Conservation (phyloP, 2,797 vertebrate genomes). For the Rhinoraja longicauda region DNA sequence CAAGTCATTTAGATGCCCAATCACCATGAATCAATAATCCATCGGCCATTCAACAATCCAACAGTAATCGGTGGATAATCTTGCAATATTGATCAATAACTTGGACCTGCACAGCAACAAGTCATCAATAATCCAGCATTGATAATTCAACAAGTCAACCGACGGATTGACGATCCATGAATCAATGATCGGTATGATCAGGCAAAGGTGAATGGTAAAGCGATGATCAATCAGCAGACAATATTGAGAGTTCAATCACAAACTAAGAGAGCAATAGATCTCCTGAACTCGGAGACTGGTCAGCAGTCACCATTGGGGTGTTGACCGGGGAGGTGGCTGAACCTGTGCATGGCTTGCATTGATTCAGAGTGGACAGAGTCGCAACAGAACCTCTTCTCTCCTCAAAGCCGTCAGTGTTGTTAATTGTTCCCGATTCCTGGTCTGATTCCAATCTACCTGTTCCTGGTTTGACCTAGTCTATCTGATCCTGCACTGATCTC, state of each 20-base stretch:
- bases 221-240: no score
- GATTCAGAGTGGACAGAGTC: not conserved
- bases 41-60: not conserved
- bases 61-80: not conserved
- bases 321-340: not conserved
- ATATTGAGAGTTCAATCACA: no score
- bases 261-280: not conserved
- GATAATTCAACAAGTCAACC: not conserved
- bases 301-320: no score
- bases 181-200: not conserved
- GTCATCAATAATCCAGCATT: not conserved
- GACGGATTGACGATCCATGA: not conserved
- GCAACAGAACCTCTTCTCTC: not conserved
- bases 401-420: not conserved
- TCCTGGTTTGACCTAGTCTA: not conserved
- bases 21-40: not conserved
- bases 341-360: not conserved
- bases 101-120: not conserved
- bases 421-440: not conserved
- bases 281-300: not conserved
- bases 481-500: no score
- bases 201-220: no score
- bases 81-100: not conserved
- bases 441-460: not conserved
- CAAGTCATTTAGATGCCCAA: not conserved